Percentiles rank a stretch among this genome's conserved stretches.
phyloP scores from a whole-genome alignment of 1,140 invertebrate species.

The Yoshiicerus persimilis region DNA sequence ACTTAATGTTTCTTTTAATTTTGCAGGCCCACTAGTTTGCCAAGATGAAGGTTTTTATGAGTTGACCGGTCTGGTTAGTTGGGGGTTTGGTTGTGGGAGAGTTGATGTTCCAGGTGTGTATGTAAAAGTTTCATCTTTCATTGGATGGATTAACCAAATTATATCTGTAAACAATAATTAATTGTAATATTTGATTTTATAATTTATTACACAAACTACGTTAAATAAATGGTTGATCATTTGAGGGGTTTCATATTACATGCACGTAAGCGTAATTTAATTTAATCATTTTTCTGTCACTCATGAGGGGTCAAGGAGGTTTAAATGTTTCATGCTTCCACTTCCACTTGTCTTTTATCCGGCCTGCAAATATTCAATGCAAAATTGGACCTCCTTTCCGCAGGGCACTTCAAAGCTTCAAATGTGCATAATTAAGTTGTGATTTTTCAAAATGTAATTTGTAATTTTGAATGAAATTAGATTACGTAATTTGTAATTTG shows the following conservation, averaged over 20 bases:
- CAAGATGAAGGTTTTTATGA: conserved; percentile 88
- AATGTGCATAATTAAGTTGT: too few species aligned
- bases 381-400: too few species aligned
- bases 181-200: background rate
- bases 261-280: background rate
- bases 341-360: too few species aligned
- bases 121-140: conserved; percentile 90
- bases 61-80: conserved; percentile 84
- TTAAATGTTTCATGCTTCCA: too few species aligned
- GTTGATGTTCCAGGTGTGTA: conserved; percentile 63
- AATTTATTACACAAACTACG: background rate
- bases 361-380: too few species aligned
- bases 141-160: conserved; percentile 96
- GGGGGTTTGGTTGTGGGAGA: conserved; percentile 74
- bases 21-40: conserved; percentile 71
- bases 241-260: conserved; percentile 8
- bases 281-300: background rate
- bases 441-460: too few species aligned
- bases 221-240: conserved; percentile 8
- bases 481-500: too few species aligned
- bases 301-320: too few species aligned
- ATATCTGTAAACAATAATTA: conserved; percentile 79
- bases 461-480: too few species aligned
- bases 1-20: background rate
- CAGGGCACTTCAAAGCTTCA: too few species aligned